Conservation (phyloP, 2,888 invertebrate species). For the Ophioninae sp. region DNA sequence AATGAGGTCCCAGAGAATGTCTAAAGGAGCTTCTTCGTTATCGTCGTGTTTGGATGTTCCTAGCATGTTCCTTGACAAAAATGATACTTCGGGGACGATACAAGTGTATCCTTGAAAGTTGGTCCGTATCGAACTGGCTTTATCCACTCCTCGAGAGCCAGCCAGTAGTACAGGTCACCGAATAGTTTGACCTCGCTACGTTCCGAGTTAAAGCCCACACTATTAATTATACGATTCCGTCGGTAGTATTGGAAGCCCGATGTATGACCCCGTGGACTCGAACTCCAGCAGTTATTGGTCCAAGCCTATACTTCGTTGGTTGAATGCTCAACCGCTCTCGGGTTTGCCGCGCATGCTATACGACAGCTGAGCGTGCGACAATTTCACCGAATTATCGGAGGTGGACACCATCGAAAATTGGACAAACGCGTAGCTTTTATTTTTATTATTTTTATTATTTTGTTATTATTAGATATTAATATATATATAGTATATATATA, state of each 20-base stretch:
- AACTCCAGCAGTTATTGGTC: neutral
- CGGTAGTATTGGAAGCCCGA: neutral
- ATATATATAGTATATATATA: no score
- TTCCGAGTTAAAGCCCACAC: neutral
- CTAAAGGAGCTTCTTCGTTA: conserved; percentile 42
- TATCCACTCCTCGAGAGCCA: conserved; percentile 6
- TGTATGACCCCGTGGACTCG: neutral
- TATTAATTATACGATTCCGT: neutral
- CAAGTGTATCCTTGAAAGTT: conserved; percentile 15
- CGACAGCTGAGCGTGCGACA: neutral
- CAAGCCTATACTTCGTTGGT: neutral
- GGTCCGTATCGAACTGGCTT: conserved; percentile 29
- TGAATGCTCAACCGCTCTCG: neutral
- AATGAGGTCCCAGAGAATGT: neutral
- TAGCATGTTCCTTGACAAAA: conserved; percentile 20
- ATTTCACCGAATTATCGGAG: neutral
- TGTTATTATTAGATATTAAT: no score
- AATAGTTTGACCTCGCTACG: conserved; percentile 37
- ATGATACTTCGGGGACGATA: conserved; percentile 28
- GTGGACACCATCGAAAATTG: no score
- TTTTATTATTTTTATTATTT: no score
- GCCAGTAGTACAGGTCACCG: conserved; percentile 46
- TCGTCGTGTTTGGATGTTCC: neutral
- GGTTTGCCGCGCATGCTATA: neutral
- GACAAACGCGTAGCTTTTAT: no score